Base-by-base conservation (phyloP, 2,797 vertebrate genomes). In the Girardinus metallicus region DNA sequence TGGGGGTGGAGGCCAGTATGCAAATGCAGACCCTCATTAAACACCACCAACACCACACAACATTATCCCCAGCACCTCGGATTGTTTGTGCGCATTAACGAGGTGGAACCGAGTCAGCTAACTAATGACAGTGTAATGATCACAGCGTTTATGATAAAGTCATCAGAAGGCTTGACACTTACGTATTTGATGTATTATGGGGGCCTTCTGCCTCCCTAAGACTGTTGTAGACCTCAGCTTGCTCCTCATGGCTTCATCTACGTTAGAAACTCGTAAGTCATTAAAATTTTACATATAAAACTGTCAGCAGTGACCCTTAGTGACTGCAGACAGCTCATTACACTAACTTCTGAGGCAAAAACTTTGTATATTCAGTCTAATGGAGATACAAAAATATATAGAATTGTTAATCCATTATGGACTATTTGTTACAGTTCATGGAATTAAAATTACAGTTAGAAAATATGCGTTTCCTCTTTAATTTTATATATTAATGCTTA, bases 41-140 rank as follows among this genome's bases (percentile, higher is more conserved):
- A 97, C 96, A 96, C 80, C 88, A 88, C 88, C 91, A 76, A 62
- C 74, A 92, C 88, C 96, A 95, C 96, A 97, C 97, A 95, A 97
- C 97, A 98, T 98, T 97, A 97, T 97, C 97, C 95, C 96, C 96
- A 94, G 96, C 96, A 96, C 96, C 96, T 96, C 77, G 92, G 96
- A 97, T 97, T 97, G 97, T 97, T 97, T 97, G 96, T 95, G 93
- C 89, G 94, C 97, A 97, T 97, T 98, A 98, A 98, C 97, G 97
- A 98, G 96, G 94, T 95, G 95, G 96, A 97, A 94, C 96, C 96
- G 96, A 96, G 96, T 96, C 96, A 95, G 95, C 88, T 95, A 96
- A 97, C 97, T 98, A 98, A 98, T 98, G 97, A 96, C 95, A 96
- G 95, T 94, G 96, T 95, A 97, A 97, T 97, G 96, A 97, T 97